Base-by-base conservation (phyloP, 2,113 vertebrate genomes). In the Podocnemis expansa region DNA sequence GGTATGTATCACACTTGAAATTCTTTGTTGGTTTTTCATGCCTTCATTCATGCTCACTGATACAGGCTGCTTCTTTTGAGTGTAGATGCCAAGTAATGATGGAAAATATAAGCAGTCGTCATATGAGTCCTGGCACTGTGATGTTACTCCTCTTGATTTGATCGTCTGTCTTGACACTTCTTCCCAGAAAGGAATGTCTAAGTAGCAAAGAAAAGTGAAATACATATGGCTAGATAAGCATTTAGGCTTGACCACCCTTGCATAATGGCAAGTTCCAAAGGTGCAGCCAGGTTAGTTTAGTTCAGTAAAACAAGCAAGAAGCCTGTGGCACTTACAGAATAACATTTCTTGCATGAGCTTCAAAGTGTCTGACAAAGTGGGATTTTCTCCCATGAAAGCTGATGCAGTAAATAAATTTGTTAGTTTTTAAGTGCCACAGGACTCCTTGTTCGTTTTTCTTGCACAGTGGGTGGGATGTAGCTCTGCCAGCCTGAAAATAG, bases 11-110 rank as follows among this genome's bases (percentile, higher is more conserved):
- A 0, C 9, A 2, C 34, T 78, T 81, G 41, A 27, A 19, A 75
- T 38, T 60, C n/a, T 49, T 55, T 0, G 56, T 10, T 29, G 6
- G 22, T 70, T 3, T 38, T 89, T 38, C 52, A 10, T 89, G 25
- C 45, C 78, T 73, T 9, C 5, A 3, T 10, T 78, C 0, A 2
- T 3, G 0, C 16, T 27, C 17, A 87, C 7, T 60, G 81, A 11
- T 31, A 55, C 1, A 14, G 89, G 3, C 19, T 21, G 75, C 55
- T 89, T n/a, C 24, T 51, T 94, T 82, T 84, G 73, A 10, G 63
- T 56, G 54, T 85, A 49, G 81, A 9, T 82, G 41, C 47, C 58
- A 52, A 63, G 10, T 12, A 49, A 43, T 75, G 34, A 17, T 47
- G 38, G 49, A 47, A 11, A 56, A 58, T 14, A 38, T 73, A 22